Percentiles rank a stretch among this genome's conserved stretches.
phyloP scores from a whole-genome alignment of 2,113 vertebrate species.

The Strigops habroptila region DNA sequence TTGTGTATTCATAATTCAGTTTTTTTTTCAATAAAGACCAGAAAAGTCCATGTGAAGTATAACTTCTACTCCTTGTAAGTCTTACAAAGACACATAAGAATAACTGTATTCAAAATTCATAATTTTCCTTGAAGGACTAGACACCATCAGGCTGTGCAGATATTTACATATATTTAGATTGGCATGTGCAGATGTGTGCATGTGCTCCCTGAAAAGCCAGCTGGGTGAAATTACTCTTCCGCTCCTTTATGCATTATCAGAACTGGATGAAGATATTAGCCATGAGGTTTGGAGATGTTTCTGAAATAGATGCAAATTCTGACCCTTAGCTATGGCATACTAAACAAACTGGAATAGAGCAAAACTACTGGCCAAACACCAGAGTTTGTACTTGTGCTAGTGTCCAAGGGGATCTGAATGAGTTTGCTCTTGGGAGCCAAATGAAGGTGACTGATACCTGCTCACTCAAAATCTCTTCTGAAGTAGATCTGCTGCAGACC shows the following conservation, averaged over 20 bases:
- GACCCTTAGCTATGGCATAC: neutral
- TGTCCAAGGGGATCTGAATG: neutral
- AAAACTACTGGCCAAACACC: neutral
- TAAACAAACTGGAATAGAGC: neutral
- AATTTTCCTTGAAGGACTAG: neutral
- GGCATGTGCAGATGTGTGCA: neutral
- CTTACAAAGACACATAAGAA: neutral
- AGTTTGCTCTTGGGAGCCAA: neutral
- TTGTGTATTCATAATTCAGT: neutral
- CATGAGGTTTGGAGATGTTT: neutral
- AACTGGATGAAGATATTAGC: neutral
- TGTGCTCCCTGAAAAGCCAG: neutral
- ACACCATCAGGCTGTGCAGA: neutral
- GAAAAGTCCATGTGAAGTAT: neutral
- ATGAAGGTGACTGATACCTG: neutral
- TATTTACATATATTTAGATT: neutral
- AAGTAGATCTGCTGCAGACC: neutral
- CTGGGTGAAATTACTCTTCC: neutral
- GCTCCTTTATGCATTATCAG: neutral
- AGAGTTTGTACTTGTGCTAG: neutral
- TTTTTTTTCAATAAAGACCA: neutral
- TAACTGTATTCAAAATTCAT: neutral
- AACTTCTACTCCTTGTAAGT: neutral
- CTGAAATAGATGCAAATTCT: neutral
- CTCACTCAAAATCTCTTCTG: neutral